Evolutionary conservation across 2,888 invertebrate genomes (phyloP).

Genomic region (Adelphocoris suturalis): DNA sequence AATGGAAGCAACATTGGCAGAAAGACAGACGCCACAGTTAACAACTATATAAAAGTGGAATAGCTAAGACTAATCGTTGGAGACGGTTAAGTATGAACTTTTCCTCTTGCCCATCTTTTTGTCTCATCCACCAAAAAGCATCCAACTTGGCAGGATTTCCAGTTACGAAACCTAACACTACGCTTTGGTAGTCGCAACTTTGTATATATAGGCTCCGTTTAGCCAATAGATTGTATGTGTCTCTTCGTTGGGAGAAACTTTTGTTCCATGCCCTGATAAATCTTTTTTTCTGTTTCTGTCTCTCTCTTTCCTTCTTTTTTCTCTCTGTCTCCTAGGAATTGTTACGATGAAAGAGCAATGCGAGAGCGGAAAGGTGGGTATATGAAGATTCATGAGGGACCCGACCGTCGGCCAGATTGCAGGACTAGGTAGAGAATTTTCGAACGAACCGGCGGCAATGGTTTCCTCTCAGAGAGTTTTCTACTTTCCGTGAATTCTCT

Average conservation of each 20-base stretch:
- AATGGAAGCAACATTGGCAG: background rate
- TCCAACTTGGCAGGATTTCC: background rate
- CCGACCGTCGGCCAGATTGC: background rate
- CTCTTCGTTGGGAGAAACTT: background rate
- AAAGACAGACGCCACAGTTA: background rate
- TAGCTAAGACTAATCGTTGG: background rate
- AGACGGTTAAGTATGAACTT: background rate
- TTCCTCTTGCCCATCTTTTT: background rate
- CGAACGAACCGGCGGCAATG: too few relatives aligned
- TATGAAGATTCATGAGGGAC: background rate
- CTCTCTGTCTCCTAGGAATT: background rate
- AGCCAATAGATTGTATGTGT: background rate
- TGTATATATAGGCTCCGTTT: background rate
- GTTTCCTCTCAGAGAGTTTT: too few relatives aligned
- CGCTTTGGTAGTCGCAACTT: background rate
- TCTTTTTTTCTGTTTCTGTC: background rate
- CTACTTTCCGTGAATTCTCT: too few relatives aligned
- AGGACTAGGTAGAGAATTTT: background rate
- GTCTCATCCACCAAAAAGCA: background rate
- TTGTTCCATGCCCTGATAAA: background rate
- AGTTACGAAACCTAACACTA: background rate
- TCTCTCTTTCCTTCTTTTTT: too few relatives aligned
- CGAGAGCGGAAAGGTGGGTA: background rate
- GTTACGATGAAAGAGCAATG: background rate
- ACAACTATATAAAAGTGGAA: background rate